Evolutionary conservation across 2,113 vertebrate species (phyloP).

Genomic region (Aspidoscelis tigris): DNA sequence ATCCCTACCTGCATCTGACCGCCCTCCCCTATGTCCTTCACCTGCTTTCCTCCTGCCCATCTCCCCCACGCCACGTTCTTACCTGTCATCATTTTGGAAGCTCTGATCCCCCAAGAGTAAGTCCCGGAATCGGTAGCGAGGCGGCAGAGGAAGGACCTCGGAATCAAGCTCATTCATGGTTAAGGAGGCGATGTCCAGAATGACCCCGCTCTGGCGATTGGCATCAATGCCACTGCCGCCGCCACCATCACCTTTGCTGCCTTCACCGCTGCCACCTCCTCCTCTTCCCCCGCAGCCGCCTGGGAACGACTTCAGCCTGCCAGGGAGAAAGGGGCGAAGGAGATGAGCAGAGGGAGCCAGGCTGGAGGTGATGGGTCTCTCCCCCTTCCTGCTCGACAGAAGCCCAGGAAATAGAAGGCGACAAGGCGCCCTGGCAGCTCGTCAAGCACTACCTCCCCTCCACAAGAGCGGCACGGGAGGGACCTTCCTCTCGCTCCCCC

Average conservation of each 20-base stretch:
- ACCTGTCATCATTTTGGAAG: constrained; percentile 95
- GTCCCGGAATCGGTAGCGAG: constrained; percentile 94
- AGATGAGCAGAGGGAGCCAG: background rate
- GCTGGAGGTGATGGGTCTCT: constrained; percentile 12
- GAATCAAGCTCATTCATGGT: constrained; percentile 91
- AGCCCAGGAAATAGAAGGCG: background rate
- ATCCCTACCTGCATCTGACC: no score
- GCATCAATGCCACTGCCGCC: constrained; percentile 70
- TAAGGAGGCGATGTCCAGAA: constrained; percentile 84
- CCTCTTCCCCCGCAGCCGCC: constrained; percentile 55
- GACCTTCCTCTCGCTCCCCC: background rate
- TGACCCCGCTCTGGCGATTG: constrained; percentile 79
- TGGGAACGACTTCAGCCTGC: constrained; percentile 77
- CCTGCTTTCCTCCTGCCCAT: accelerated
- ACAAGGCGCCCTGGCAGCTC: background rate
- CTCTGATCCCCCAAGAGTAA: constrained; percentile 93
- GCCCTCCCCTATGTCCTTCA: no score
- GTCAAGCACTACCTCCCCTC: constrained; percentile 23
- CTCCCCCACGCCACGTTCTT: constrained; percentile 32
- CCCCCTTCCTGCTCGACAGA: background rate
- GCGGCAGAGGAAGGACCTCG: constrained; percentile 91
- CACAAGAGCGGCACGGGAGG: background rate
- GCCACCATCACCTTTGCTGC: constrained; percentile 38
- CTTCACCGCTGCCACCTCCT: constrained; percentile 30
- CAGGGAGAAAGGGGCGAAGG: constrained; percentile 30